Conservation (phyloP, 2,113 vertebrate genomes). For the Dascyllus trimaculatus region DNA sequence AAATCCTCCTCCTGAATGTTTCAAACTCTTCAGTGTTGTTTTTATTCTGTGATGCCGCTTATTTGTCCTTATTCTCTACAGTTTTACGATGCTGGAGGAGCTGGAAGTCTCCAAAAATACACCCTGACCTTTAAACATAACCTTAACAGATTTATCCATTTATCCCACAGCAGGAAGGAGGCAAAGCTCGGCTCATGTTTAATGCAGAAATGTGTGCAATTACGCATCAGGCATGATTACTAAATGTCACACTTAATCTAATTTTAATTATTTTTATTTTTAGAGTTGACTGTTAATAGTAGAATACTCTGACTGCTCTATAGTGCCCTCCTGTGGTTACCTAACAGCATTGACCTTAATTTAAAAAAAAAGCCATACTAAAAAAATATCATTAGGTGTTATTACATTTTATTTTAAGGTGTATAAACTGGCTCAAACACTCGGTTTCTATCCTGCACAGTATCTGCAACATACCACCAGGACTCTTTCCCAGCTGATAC, state of each 20-base stretch:
- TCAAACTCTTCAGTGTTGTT: not conserved
- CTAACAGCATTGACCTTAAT: not conserved
- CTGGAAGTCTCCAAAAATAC: constrained; percentile 41
- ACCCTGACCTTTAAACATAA: constrained; percentile 46
- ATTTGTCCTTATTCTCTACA: constrained; percentile 1
- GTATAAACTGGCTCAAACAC: too few relatives aligned
- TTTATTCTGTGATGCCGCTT: not conserved
- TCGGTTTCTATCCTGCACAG: too few relatives aligned
- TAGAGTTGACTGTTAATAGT: not conserved
- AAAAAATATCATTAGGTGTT: too few relatives aligned
- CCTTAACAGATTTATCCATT: constrained; percentile 16
- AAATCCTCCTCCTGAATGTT: not conserved
- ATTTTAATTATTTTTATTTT: not conserved
- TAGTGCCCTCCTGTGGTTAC: constrained; percentile 13
- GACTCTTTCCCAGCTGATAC: too few relatives aligned
- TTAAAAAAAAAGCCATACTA: too few relatives aligned
- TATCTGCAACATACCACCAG: too few relatives aligned
- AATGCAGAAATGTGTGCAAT: not conserved
- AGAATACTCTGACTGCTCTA: not conserved
- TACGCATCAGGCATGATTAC: not conserved
- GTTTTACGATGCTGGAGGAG: not conserved
- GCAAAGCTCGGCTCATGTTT: not conserved
- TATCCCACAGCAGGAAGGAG: constrained; percentile 21
- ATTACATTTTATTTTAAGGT: too few relatives aligned
- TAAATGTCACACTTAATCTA: constrained; percentile 2